Base-by-base conservation (phyloP, 2,888 invertebrate genomes). In the Oxystoma pomonae region DNA sequence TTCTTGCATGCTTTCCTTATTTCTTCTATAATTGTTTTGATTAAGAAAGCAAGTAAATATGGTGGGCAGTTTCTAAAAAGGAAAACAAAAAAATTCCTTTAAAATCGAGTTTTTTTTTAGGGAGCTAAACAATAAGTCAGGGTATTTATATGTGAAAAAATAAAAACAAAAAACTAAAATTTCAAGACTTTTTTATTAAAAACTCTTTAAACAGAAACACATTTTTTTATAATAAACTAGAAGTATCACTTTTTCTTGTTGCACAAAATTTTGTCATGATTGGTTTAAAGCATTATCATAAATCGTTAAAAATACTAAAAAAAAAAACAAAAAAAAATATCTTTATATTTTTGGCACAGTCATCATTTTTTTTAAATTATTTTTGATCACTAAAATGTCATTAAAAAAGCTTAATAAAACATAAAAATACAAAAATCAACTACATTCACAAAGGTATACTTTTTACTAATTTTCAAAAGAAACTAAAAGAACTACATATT, bases 61-160 rank as follows among this genome's bases (percentile, higher is more conserved):
- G 83, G 81, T 52, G 91, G 91, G 75, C 91, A 91, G 82, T 85
- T 84, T 82, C 90, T 91, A 83, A 55, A 83, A 83, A 70, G n/a
- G 5, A 9, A 53, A 21, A 20, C 35, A 50, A 57, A 22, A 35
- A 35, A 3, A 35, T 35, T n/a, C n/a, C n/a, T n/a, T n/a, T n/a
- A n/a, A n/a, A n/a, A n/a, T n/a, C n/a, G n/a, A n/a, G n/a, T n/a
- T n/a, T n/a, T n/a, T n/a, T n/a, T n/a, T n/a, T n/a, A n/a, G n/a
- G n/a, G n/a, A n/a, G n/a, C n/a, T n/a, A n/a, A n/a, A n/a, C n/a
- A n/a, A n/a, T n/a, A n/a, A n/a, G n/a, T n/a, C n/a, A n/a, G n/a
- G n/a, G n/a, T n/a, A n/a, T n/a, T n/a, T n/a, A n/a, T n/a, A n/a
- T n/a, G n/a, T n/a, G n/a, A n/a, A n/a, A n/a, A n/a, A n/a, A n/a